phyloP scores from a whole-genome alignment of 2,888 invertebrate genomes.

The Microctonus aethiopoides region DNA sequence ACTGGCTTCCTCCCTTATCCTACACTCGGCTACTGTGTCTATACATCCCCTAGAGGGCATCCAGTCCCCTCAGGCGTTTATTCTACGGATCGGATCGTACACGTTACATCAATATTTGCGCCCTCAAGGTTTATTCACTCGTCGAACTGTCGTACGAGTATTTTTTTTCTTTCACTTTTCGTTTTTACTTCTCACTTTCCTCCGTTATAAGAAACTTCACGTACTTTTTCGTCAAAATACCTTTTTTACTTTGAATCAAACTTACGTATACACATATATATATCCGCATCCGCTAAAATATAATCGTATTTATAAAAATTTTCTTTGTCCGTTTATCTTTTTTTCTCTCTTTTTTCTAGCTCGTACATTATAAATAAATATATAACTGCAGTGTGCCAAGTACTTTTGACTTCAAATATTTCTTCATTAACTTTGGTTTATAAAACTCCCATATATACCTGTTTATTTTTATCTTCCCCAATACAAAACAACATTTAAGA shows the following conservation, averaged over 20 bases:
- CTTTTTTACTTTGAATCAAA: not conserved
- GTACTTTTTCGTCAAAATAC: not conserved
- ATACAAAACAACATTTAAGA: slow-evolving; percentile 14
- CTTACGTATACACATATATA: not conserved
- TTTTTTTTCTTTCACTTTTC: not conserved
- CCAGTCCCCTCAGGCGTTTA: slow-evolving; percentile 32
- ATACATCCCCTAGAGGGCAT: slow-evolving; percentile 9
- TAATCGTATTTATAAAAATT: not conserved
- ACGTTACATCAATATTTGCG: slow-evolving; percentile 47
- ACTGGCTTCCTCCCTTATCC: not conserved
- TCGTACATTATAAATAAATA: too few relatives aligned
- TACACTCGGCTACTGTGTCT: slow-evolving; percentile 20
- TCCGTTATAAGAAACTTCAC: not conserved
- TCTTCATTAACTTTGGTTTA: too few relatives aligned
- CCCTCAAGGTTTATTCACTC: slow-evolving; percentile 23
- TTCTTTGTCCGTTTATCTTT: too few relatives aligned
- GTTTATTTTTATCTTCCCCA: not conserved
- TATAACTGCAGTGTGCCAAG: too few relatives aligned
- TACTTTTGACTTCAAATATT: too few relatives aligned
- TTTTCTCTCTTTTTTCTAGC: too few relatives aligned
- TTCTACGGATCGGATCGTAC: slow-evolving; percentile 41
- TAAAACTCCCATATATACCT: too few relatives aligned
- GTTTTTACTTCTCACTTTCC: not conserved
- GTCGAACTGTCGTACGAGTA: slow-evolving; percentile 2
- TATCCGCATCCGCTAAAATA: not conserved